A percentile compares a stretch with the other conserved stretches of the same genome.
Conservation (phyloP, 2,888 invertebrate species). For the Allygus modestus region DNA sequence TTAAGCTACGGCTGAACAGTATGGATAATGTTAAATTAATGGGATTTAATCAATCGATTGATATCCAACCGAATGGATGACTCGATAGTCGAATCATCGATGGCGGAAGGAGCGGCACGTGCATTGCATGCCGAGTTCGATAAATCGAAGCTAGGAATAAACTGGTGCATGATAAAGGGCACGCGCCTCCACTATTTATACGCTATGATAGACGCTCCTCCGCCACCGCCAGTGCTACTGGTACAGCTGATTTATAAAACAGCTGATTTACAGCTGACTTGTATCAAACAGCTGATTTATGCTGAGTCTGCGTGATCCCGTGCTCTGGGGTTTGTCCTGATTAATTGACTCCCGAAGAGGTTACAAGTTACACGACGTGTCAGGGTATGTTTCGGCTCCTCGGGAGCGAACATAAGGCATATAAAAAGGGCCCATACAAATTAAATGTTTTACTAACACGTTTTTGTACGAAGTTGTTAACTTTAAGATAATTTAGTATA, state of each 20-base stretch:
- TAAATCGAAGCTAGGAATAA: constrained; percentile 58
- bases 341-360: constrained; percentile 33
- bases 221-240: neutral
- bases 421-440: too few relatives aligned
- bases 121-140: constrained; percentile 33
- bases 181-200: constrained; percentile 40
- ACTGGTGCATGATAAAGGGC: constrained; percentile 43
- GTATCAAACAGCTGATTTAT: constrained; percentile 44
- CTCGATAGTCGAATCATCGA: neutral
- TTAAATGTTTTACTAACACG: too few relatives aligned
- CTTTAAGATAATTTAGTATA: too few relatives aligned
- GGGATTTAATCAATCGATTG: too few relatives aligned
- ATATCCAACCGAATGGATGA: neutral
- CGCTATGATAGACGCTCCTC: neutral
- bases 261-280: constrained; percentile 36
- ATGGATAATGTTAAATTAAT: too few relatives aligned
- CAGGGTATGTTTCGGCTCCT: too few relatives aligned
- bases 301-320: constrained; percentile 12
- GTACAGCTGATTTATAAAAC: constrained; percentile 43
- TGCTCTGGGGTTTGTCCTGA: constrained; percentile 47
- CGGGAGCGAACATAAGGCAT: too few relatives aligned
- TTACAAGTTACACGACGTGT: neutral
- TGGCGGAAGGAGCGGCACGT: neutral
- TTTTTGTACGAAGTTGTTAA: too few relatives aligned
- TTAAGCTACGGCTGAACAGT: too few relatives aligned